Evolutionary conservation across 2,797 vertebrate genomes (phyloP), one percentile per base, ranked within the genome.

Genomic region (Ciconia nigra): DNA sequence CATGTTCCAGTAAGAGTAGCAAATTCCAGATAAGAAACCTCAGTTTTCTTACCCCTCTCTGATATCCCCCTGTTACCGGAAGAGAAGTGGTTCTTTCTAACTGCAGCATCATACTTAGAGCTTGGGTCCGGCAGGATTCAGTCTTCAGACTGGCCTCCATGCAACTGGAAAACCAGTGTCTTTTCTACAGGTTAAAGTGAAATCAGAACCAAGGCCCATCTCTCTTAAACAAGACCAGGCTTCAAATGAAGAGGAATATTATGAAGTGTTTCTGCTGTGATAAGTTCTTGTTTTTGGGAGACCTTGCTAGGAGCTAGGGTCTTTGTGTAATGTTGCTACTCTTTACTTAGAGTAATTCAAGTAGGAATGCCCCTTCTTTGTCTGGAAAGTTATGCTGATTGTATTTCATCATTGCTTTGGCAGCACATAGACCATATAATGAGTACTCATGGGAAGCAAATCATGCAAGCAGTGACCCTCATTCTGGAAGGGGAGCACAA

Each of bases 381-480:
- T 89, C 84, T 51, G 42, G 67, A 46, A 59, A 69, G 31, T 83
- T 46, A 18, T 2, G 4, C 59, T 98, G 95, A 98, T 59, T 63
- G 28, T 95, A 31, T 70, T 95, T 97, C 88, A 17, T 85, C 59
- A 46, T 96, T 98, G 88, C 94, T 96, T 97, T 98, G 97, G 58
- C 98, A 99, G 99, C 99, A 99, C 97, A 99, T 99, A 97, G 99
- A 99, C 98, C 99, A 99, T 98, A 99, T 99, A 98, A 99, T 99
- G 99, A 99, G 99, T 95, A 99, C 99, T 89, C 99, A 99, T n/a
- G 99, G 99, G 94, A 99, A 99, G 98, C 99, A 99, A 98, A 99
- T 99, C 97, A 99, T 99, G 99, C 99, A 99, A 98, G 99, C 99
- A 3, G 99, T 99, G 97, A 99, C 99, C 29, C 98, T 99, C 90